Evolutionary conservation across 2,113 vertebrate genomes (phyloP), one percentile per base, ranked within the genome.

Genomic region (Prinia subflava): DNA sequence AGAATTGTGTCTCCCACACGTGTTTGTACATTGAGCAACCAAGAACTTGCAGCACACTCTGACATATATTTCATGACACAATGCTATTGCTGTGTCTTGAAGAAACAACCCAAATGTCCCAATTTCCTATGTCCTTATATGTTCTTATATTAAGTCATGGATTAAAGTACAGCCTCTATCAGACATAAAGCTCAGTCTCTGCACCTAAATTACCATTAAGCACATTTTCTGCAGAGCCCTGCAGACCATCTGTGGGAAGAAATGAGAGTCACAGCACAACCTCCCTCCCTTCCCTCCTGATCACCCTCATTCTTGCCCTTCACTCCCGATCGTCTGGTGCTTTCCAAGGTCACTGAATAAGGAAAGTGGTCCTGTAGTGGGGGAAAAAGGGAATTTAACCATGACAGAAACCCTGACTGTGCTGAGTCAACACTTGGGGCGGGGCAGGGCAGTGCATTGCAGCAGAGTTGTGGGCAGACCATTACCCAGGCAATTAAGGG

Each of bases 1-100:
- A 50, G 31, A 31, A 62, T 65, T 35, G 6, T 1, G 0, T 19
- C 24, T 17, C n/a, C 30, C 19, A 2, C 0, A 1, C 9, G 33
- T 74, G 35, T 75, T 62, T 35, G 39, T 35, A 13, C 24, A 20
- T 1, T 24, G 49, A 41, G 41, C 63, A 83, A 53, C n/a, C 17
- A n/a, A 41, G 21, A 39, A 7, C 27, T 46, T 74, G 4, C 13
- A 49, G 59, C n/a, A 5, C 7, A 11, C 28, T 35, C 39, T 79
- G 37, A 30, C 19, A 1, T 16, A 0, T 0, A 12, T n/a, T 71
- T 83, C 59, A 33, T 41, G 41, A 62, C 39, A 49, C 67, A 69
- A 2, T 53, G 65, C 28, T 33, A 1, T 24, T 69, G 7, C 5
- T 82, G 13, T 1, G 2, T 71, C 41, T 68, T 46, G 46, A 31